Conservation (phyloP, 2,797 vertebrate genomes). For the Octomys mimax region DNA sequence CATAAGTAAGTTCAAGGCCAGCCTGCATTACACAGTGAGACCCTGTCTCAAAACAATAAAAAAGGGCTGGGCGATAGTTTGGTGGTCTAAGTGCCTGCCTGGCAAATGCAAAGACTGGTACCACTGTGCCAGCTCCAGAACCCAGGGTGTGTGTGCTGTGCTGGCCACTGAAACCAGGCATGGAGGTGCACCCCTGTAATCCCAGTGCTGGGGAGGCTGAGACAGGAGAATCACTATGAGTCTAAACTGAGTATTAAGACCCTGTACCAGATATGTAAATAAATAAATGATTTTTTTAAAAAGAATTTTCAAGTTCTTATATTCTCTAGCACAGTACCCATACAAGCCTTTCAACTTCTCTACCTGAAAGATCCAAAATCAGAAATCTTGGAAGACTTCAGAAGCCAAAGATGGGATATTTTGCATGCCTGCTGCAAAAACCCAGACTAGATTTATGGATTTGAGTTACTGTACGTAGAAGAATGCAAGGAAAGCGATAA, state of each 20-base stretch:
- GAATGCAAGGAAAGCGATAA: neutral
- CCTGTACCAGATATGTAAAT: too few relatives aligned
- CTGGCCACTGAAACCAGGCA: too few relatives aligned
- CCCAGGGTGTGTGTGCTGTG: too few relatives aligned
- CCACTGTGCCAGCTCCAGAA: too few relatives aligned
- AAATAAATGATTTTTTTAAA: too few relatives aligned
- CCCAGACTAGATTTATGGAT: neutral
- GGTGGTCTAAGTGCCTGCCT: too few relatives aligned
- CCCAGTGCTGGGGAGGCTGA: too few relatives aligned
- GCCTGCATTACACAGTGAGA: neutral
- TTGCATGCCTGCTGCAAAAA: neutral
- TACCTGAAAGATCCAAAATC: neutral
- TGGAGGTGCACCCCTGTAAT: too few relatives aligned
- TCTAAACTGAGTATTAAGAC: too few relatives aligned
- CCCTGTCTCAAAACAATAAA: neutral
- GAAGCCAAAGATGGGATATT: neutral
- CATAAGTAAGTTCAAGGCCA: neutral
- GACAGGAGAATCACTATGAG: too few relatives aligned
- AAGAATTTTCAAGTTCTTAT: neutral
- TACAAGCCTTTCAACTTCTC: neutral
- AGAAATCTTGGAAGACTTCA: neutral
- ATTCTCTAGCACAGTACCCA: neutral
- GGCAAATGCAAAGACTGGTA: too few relatives aligned
- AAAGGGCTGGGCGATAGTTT: too few relatives aligned
- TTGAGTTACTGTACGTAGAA: neutral